Evolutionary conservation across 2,888 invertebrate species (phyloP).

Genomic region (Machimus rusticus): DNA sequence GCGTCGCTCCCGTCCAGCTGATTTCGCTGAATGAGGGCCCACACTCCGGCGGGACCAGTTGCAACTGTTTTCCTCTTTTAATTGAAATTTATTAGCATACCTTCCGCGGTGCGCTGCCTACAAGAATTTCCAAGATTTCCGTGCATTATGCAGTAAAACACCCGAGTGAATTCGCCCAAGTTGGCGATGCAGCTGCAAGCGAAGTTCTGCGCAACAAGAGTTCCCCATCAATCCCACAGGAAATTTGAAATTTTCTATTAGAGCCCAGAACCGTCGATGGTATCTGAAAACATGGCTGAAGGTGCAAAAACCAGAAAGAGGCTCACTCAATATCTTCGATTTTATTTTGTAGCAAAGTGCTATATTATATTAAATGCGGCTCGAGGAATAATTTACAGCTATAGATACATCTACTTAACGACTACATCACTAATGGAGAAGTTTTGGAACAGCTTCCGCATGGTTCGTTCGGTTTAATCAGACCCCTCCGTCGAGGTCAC

Average conservation of each 20-base stretch:
- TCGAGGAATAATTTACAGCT: constrained; percentile 27
- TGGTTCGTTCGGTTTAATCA: neutral
- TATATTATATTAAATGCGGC: neutral
- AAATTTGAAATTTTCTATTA: neutral
- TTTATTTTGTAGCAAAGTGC: neutral
- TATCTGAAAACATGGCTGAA: neutral
- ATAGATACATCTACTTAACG: constrained; percentile 24
- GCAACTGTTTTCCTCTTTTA: constrained; percentile 17
- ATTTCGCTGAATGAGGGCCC: neutral
- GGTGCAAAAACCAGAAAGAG: neutral
- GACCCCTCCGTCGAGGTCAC: constrained; percentile 54
- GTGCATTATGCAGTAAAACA: constrained; percentile 14
- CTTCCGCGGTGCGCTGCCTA: neutral
- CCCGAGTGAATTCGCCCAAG: neutral
- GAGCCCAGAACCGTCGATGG: neutral
- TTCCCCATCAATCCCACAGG: neutral
- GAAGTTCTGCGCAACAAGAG: neutral
- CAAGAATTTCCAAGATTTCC: neutral
- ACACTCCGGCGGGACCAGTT: neutral
- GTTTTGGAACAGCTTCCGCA: constrained; percentile 24
- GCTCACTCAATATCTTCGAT: neutral
- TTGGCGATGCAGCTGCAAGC: neutral
- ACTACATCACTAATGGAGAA: constrained; percentile 29
- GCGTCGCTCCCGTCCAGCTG: neutral
- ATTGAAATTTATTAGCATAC: constrained; percentile 34